Percentiles rank a stretch among this genome's conserved stretches.
Evolutionary conservation across 2,888 invertebrate species (phyloP).

Genomic region (Gibbula magus): DNA sequence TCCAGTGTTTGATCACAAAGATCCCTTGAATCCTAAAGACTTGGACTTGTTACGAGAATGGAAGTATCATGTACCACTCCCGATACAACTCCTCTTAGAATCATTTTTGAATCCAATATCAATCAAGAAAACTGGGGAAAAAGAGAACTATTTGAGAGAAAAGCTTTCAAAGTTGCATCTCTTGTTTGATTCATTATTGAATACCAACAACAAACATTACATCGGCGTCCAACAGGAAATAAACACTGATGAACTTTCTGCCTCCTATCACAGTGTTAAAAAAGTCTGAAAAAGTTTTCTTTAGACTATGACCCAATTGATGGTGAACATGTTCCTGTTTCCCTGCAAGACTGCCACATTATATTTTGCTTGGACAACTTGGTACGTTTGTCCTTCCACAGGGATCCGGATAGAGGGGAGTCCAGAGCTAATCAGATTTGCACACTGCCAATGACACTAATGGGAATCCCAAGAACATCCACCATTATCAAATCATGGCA

Average conservation of each 20-base stretch:
- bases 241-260: neutral
- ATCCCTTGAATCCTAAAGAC: neutral
- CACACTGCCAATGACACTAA: conserved; percentile 21
- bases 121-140: neutral
- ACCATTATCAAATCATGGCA: neutral
- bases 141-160: neutral
- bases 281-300: neutral
- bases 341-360: neutral
- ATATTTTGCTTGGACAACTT: conserved; percentile 16
- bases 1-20: neutral
- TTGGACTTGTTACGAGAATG: neutral
- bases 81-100: neutral
- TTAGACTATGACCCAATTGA: neutral
- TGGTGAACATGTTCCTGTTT: neutral
- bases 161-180: neutral
- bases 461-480: neutral
- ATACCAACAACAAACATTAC: neutral
- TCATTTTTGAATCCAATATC: conserved; percentile 3
- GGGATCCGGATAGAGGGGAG: neutral
- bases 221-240: neutral
- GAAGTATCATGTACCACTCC: neutral
- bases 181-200: neutral
- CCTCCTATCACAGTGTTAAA: neutral
- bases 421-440: neutral
- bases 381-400: neutral